Percentiles rank a stretch among this genome's conserved stretches.
phyloP scores from a whole-genome alignment of 35 echinoderm and acorn worm species.

The Ptychodera flava region DNA sequence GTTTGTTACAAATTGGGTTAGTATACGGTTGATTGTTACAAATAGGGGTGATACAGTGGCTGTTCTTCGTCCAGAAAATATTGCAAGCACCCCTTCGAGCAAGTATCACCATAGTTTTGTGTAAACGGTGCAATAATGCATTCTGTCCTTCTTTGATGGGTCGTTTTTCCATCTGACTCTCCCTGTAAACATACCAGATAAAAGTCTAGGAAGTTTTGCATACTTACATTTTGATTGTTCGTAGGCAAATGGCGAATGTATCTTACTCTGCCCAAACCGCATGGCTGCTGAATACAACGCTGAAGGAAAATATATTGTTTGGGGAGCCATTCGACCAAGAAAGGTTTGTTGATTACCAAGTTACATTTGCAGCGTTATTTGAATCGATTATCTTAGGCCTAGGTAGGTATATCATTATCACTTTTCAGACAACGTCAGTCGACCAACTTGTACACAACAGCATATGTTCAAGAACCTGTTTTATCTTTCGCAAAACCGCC shows the following conservation, averaged over 20 bases:
- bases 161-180: background rate
- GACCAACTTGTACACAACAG: too few species aligned
- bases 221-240: background rate
- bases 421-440: too few species aligned
- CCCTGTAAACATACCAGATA: background rate
- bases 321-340: conserved; percentile 12
- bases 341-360: conserved; percentile 23
- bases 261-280: conserved; percentile 48
- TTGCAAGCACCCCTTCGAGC: background rate
- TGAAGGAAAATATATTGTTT: conserved; percentile 48
- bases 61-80: conserved; percentile 4
- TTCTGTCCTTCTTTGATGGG: background rate
- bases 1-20: too few species aligned
- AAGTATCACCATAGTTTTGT: background rate
- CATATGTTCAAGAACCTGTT: too few species aligned
- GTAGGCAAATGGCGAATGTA: conserved; percentile 19
- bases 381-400: too few species aligned
- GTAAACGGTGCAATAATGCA: background rate
- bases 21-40: too few species aligned
- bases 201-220: background rate
- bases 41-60: too few species aligned
- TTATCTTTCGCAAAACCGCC: too few species aligned
- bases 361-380: too few species aligned
- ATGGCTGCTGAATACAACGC: conserved; percentile 43
- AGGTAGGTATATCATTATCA: too few species aligned